Conservation (phyloP, 1,140 invertebrate species). For the Drosophila ogumai region DNA sequence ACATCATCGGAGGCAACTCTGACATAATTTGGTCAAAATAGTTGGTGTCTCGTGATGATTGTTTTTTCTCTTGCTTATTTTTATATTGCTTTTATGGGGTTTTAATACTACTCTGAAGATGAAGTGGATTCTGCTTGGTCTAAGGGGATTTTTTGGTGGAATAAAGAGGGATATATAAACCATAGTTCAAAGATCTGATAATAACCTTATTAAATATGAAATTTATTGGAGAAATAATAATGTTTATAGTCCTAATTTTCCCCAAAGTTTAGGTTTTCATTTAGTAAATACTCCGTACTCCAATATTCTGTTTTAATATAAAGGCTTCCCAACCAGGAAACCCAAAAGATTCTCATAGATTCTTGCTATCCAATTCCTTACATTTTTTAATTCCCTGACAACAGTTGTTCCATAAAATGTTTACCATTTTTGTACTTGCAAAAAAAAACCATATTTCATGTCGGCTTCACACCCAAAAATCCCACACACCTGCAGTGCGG, state of each 20-base stretch:
- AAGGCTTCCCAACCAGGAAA: not conserved
- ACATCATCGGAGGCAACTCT: constrained; percentile 48
- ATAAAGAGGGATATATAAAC: too few relatives aligned
- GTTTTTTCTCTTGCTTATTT: constrained; percentile 5
- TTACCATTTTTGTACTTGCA: constrained; percentile 4
- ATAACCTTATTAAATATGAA: not conserved
- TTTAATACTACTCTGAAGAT: not conserved
- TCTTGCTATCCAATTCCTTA: not conserved
- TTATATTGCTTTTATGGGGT: constrained; percentile 2
- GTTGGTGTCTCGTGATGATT: constrained; percentile 24
- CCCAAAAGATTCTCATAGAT: not conserved
- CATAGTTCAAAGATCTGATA: too few relatives aligned
- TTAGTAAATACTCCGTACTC: not conserved
- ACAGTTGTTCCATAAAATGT: constrained; percentile 4
- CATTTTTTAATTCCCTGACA: not conserved
- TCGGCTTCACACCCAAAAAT: constrained; percentile 22
- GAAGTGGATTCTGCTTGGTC: not conserved
- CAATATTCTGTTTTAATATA: not conserved
- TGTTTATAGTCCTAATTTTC: too few relatives aligned
- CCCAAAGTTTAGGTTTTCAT: not conserved
- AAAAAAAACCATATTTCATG: constrained; percentile 17
- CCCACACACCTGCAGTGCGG: constrained; percentile 16
- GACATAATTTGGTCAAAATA: constrained; percentile 68
- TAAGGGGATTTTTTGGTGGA: not conserved
- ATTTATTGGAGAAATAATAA: not conserved